Percentiles rank a stretch among this genome's conserved stretches.
Evolutionary conservation across 1,140 invertebrate genomes (phyloP).

Genomic region (Camponotus pennsylvanicus): DNA sequence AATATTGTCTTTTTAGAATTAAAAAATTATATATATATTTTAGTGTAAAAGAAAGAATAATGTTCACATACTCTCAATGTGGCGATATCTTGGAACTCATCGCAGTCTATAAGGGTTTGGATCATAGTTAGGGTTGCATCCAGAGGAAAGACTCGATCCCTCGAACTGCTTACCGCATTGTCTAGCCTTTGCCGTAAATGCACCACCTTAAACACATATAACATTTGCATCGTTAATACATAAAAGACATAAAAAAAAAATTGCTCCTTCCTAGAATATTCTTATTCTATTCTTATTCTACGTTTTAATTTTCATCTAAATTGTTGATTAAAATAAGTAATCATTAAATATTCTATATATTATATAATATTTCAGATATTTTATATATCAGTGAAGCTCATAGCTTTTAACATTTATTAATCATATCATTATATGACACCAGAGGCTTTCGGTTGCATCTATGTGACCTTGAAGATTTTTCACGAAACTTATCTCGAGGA

Average conservation of each 20-base stretch:
- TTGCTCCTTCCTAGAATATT: too few species aligned
- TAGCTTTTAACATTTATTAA: background rate
- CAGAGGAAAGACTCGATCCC: slow-evolving; percentile 93
- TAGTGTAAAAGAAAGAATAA: background rate
- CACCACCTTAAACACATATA: slow-evolving; percentile 88
- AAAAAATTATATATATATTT: background rate
- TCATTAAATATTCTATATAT: background rate
- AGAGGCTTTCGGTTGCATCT: background rate
- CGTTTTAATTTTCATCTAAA: background rate
- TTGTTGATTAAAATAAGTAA: background rate
- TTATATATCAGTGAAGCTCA: background rate
- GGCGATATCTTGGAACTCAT: slow-evolving; percentile 98
- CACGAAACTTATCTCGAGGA: background rate
- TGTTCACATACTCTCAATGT: slow-evolving; percentile 88
- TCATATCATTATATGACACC: background rate
- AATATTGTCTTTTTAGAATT: background rate
- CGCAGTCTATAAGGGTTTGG: slow-evolving; percentile 96
- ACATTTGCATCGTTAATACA: background rate
- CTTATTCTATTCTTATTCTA: slow-evolving; percentile 1
- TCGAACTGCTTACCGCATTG: slow-evolving; percentile 94
- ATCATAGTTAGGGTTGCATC: slow-evolving; percentile 95
- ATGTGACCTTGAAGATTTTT: slow-evolving; percentile 18
- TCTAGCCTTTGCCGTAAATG: slow-evolving; percentile 95
- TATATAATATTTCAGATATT: background rate
- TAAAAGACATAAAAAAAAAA: background rate